phyloP scores from a whole-genome alignment of 1,140 invertebrate genomes.

The Aradophagus sp. region DNA sequence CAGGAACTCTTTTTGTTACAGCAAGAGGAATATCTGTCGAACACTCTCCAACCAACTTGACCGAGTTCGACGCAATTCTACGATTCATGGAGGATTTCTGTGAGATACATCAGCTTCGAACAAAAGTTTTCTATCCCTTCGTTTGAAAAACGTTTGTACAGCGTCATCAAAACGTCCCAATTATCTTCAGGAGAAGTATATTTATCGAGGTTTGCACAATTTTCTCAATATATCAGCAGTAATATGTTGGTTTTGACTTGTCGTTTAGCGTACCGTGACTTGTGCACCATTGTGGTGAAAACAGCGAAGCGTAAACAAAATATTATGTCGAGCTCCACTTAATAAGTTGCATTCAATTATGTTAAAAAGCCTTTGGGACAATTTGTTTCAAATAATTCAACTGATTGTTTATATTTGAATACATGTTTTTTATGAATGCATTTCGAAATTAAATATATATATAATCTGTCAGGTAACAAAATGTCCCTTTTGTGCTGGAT shows the following conservation, averaged over 20 bases:
- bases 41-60: conserved; percentile 7
- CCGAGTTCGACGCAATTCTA: conserved; percentile 49
- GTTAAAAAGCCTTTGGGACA: too few species aligned
- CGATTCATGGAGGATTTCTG: conserved; percentile 40
- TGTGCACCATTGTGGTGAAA: conserved; percentile 17
- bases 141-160: not conserved
- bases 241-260: conserved; percentile 8
- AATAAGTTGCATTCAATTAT: too few species aligned
- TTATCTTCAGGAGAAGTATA: conserved; percentile 1
- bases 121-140: not conserved
- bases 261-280: conserved; percentile 12
- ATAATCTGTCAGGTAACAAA: too few species aligned
- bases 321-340: too few species aligned
- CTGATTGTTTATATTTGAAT: too few species aligned
- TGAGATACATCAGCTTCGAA: conserved; percentile 12
- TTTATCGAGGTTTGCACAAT: conserved; percentile 17
- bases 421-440: too few species aligned
- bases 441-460: too few species aligned
- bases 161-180: not conserved
- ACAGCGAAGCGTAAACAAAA: too few species aligned
- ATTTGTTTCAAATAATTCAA: too few species aligned
- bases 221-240: conserved; percentile 1
- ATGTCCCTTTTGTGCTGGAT: too few species aligned
- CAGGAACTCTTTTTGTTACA: conserved; percentile 6
- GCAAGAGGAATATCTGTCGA: conserved; percentile 20